These are phyloP conservation scores for Rynchops niger DNA, from an alignment of 2,113 vertebrate genomes.

Conservation along the genomic window DNA sequence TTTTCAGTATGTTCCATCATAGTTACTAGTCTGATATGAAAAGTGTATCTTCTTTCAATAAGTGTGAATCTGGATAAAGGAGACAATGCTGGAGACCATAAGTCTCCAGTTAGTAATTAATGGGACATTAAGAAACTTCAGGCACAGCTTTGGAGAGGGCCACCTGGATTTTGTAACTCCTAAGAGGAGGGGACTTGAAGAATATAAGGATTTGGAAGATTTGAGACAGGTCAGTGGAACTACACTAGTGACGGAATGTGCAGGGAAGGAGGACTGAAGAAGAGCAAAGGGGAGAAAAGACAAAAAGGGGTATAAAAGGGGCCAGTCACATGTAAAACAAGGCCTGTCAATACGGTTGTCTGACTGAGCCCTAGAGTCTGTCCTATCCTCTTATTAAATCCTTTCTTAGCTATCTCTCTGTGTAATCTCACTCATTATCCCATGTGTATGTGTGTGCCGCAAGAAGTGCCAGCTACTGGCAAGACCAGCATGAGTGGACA, in stretches of 20 bases:
- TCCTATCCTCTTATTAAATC: not conserved
- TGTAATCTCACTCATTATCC: not conserved
- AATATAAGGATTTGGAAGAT: not conserved
- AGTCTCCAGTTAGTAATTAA: not conserved
- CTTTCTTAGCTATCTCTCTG: not conserved
- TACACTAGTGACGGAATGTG: not conserved
- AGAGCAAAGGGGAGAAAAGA: not conserved
- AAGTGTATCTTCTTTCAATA: not conserved
- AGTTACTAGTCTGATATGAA: not conserved
- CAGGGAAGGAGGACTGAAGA: fast-evolving
- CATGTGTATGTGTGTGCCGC: not conserved
- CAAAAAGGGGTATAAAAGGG: not conserved
- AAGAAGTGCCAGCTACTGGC: not conserved
- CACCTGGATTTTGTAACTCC: not conserved
- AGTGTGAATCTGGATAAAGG: not conserved
- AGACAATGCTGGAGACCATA: not conserved
- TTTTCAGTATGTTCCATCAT: not conserved
- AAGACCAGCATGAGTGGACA: not conserved
- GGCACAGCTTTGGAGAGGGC: not conserved
- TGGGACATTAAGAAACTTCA: not conserved
- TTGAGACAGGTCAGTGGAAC: not conserved
- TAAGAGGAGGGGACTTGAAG: not conserved
- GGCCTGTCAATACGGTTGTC: not conserved
- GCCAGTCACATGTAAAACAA: not conserved
- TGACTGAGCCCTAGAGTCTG: not conserved